Evolutionary conservation across 2,797 vertebrate genomes (phyloP), one percentile per base, ranked within the genome.

Genomic region (Steatocranus sp.): DNA sequence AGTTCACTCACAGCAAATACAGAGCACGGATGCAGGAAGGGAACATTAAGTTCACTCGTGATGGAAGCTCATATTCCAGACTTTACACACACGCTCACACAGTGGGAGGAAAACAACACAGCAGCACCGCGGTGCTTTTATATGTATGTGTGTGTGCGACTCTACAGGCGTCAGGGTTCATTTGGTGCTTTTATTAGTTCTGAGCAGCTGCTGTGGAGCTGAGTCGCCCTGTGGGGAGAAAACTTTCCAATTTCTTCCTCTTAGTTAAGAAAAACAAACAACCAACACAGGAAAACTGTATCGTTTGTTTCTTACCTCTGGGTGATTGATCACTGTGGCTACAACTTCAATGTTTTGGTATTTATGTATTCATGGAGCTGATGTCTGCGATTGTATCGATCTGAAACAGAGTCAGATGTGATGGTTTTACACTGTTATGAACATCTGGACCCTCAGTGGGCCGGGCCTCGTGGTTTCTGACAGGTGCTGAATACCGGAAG

Each of bases 1-100:
- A 86, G 6, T 73, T 74, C 50, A 76, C 30, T 25, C 75, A 49
- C 83, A 78, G 75, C 83, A 90, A 91, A 93, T 41, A 87, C 36
- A 54, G 54, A 56, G 70, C 78, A 61, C 80, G 84, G 84, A 87
- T 90, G 61, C 80, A 82, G 66, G 85, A 86, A 88, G 63, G 66
- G 32, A 84, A 87, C 75, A 49, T 85, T 34, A 63, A 36, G 53
- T 4, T 86, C 15, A 30, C 61, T 82, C 23, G 75, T 88, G 84
- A 86, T 51, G 79, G 8, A 43, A 53, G 48, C 66, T 82, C 36
- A 34, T 36, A 4, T 74, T 79, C 70, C 51, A 82, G 86, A 91
- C 87, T 68, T 18, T 80, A 36, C 51, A 81, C 61, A 74, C 38
- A 27, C 63, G 17, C 20, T 43, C 38, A 11, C 38, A 43, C 79